Evolutionary conservation across 2,888 invertebrate genomes (phyloP), one percentile per base, ranked within the genome.

Genomic region (Andrena marginata): DNA sequence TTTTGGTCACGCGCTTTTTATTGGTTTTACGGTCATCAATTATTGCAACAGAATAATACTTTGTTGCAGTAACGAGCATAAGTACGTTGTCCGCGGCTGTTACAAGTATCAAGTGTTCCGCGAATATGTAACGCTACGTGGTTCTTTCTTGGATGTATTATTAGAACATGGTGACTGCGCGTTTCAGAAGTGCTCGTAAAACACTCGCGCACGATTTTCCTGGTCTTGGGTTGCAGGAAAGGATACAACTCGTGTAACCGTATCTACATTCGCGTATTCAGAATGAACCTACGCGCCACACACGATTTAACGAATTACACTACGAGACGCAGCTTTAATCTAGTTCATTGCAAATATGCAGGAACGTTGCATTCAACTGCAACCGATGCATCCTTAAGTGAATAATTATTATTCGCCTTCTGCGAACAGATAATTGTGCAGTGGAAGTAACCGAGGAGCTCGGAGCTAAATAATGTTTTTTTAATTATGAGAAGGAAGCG

Each of bases 101-200:
- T 33, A 63, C 60, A 64, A 59, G 26, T 42, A 76, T 64, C 64
- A 49, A 54, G 60, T 20, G 59, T 33, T 51, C 35, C 48, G 49
- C 65, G 67, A 54, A 33, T 65, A 71, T 67, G 70, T 48, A 42
- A 69, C 56, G 29, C 49, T 51, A 31, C 33, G 48, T 59, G 64
- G 42, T 42, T 33, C 48, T 74, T 62, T 67, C 79, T 54, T 56
- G 63, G 63, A 49, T 56, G 68, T 72, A 75, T 80, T 80, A 80
- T 82, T 82, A 68, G 80, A 76, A 56, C 59, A 42, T 35, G 67
- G 51, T 76, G 75, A 75, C 75, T 35, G 51, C 35, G 31, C 56
- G 56, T 76, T 72, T 20, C 35, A 59, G 67, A 71, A 67, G 62
- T 67, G 75, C 74, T 68, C 54, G 62, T 62, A 51, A 71, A 65